Percentiles rank a stretch among this genome's conserved stretches.
These are phyloP conservation scores for Acheta domesticus DNA, from an alignment of 2,888 invertebrate species.

Conservation along the genomic window DNA sequence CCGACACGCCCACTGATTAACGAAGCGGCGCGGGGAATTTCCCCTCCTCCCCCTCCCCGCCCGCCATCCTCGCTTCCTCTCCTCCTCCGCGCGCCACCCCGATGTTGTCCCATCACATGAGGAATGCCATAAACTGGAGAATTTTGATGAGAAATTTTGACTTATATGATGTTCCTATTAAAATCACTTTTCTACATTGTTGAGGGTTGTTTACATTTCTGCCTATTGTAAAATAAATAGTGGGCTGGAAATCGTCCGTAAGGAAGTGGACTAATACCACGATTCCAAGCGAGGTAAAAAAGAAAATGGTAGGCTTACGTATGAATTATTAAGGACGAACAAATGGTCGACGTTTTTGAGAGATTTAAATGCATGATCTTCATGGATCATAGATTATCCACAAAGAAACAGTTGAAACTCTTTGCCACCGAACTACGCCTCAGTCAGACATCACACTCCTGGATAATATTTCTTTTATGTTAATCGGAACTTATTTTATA, in stretches of 20 bases:
- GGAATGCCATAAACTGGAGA: conserved; percentile 18
- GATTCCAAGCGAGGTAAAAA: background rate
- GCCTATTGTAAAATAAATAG: conserved; percentile 5
- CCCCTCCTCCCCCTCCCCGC: background rate
- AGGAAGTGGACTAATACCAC: background rate
- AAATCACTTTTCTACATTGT: conserved; percentile 18
- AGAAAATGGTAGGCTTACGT: background rate
- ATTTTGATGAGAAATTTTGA: conserved; percentile 18
- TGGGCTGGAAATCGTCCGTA: background rate
- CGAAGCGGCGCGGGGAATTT: background rate
- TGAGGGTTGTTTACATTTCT: conserved; percentile 1
- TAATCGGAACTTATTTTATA: background rate
- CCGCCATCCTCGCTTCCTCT: background rate
- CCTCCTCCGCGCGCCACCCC: background rate
- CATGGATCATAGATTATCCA: background rate
- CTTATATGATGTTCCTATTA: conserved; percentile 18
- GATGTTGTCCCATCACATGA: background rate
- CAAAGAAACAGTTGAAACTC: background rate
- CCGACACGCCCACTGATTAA: conserved; percentile 18
- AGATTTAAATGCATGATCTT: background rate
- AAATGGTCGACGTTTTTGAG: background rate
- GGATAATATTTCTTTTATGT: conserved; percentile 4
- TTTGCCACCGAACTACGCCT: conserved; percentile 4
- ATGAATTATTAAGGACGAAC: background rate
- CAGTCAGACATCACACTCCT: background rate